Conservation (phyloP, 2,888 invertebrate species). For the Malacosoma neustria region DNA sequence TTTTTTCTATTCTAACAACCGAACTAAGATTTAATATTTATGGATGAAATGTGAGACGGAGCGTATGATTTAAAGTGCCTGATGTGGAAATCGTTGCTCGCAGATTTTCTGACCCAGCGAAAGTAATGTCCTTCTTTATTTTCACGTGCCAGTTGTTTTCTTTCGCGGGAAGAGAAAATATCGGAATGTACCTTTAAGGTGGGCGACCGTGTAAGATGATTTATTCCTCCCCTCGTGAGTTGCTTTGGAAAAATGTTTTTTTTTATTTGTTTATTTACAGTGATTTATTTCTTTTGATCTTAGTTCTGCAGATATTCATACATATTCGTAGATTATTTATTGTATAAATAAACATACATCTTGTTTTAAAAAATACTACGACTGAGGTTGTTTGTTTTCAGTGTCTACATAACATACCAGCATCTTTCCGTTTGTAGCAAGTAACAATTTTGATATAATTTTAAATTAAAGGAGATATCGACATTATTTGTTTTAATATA, state of each 20-base stretch:
- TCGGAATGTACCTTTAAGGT: conserved; percentile 54
- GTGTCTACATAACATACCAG: no score
- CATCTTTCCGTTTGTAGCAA: no score
- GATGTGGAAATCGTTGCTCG: conserved; percentile 69
- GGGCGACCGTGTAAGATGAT: conserved; percentile 52
- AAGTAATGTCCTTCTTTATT: conserved; percentile 66
- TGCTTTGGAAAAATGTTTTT: conserved; percentile 56
- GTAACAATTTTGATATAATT: conserved; percentile 48
- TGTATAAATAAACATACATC: no score
- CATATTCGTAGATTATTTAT: no score
- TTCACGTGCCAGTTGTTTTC: conserved; percentile 70
- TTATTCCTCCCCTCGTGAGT: conserved; percentile 59
- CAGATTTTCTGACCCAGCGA: conserved; percentile 71
- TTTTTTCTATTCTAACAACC: conserved; percentile 59
- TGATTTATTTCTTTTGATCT: conserved; percentile 64
- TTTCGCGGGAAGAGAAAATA: conserved; percentile 53
- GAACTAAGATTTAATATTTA: conserved; percentile 71
- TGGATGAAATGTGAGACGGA: conserved; percentile 70
- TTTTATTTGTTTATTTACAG: conserved; percentile 66
- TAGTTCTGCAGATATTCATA: no score
- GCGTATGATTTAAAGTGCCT: conserved; percentile 72
- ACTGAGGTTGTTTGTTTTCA: no score
- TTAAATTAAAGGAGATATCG: no score
- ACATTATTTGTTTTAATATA: no score
- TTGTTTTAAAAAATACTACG: no score